These are phyloP conservation scores for Mormyrus lacerda DNA, from an alignment of 2,113 vertebrate species.

Conservation along the genomic window DNA sequence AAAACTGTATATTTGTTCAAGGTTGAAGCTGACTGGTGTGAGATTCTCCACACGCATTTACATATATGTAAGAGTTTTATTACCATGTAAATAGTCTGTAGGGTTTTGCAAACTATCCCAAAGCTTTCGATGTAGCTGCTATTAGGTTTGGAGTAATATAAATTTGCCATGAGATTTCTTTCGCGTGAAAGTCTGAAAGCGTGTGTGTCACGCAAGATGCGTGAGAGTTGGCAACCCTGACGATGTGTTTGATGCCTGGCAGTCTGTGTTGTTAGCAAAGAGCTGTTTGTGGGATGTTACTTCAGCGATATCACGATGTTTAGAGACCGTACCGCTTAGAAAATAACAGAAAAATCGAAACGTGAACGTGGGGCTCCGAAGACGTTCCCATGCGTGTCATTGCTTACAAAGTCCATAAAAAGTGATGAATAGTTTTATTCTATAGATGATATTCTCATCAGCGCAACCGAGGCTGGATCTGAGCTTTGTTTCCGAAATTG, in stretches of 20 bases:
- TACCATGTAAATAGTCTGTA: no score
- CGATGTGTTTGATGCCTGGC: neutral
- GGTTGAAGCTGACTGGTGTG: no score
- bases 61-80: no score
- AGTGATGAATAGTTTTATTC: constrained; percentile 51
- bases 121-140: no score
- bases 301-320: neutral
- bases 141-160: no score
- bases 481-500: neutral
- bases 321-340: neutral
- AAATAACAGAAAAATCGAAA: constrained; percentile 48
- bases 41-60: no score
- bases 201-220: no score
- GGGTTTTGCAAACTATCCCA: no score
- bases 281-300: neutral
- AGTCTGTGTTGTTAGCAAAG: neutral
- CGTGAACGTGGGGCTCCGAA: constrained; percentile 59
- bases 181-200: no score
- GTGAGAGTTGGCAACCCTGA: no score
- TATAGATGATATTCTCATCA: constrained; percentile 50
- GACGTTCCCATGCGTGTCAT: constrained; percentile 61
- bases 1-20: neutral
- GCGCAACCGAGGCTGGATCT: neutral
- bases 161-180: no score
- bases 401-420: constrained; percentile 57